These are phyloP conservation scores for Coilia nasus DNA, from an alignment of 2,797 vertebrate species.

Conservation along the genomic window DNA sequence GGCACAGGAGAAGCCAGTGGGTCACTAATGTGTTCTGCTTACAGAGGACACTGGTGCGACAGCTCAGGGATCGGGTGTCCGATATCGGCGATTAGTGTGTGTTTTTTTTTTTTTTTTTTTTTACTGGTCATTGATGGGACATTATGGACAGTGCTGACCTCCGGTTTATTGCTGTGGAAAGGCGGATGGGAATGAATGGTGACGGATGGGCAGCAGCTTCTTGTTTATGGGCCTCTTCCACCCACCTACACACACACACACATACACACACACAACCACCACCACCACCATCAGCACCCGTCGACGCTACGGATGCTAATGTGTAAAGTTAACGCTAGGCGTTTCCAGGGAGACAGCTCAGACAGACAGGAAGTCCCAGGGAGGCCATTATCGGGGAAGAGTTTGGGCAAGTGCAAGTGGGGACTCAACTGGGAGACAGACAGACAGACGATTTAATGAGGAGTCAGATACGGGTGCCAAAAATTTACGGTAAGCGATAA, in stretches of 20 bases:
- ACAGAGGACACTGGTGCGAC: neutral
- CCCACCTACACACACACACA: too few relatives aligned
- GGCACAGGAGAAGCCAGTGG: neutral
- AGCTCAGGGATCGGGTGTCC: neutral
- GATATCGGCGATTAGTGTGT: neutral
- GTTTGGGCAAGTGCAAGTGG: neutral
- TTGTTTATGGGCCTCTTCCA: neutral
- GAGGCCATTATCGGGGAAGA: neutral
- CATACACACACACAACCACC: too few relatives aligned
- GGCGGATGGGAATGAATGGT: neutral
- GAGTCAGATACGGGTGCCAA: slow-evolving; percentile 67
- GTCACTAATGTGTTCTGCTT: slow-evolving; percentile 5
- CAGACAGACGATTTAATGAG: slow-evolving; percentile 61
- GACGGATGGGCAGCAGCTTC: neutral
- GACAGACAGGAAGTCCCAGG: neutral
- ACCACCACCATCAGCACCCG: neutral
- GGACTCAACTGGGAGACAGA: slow-evolving; percentile 5
- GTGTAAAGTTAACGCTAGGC: neutral
- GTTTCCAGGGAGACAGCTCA: slow-evolving; percentile 9
- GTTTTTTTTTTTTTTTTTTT: neutral
- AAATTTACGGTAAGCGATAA: slow-evolving; percentile 68
- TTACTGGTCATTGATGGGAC: slow-evolving; percentile 14
- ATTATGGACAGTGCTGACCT: slow-evolving; percentile 1
- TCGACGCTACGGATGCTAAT: neutral
- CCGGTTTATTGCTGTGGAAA: neutral